Evolutionary conservation across 2,113 vertebrate species (phyloP), one percentile per base, ranked within the genome.

Genomic region (Eolophus roseicapilla): DNA sequence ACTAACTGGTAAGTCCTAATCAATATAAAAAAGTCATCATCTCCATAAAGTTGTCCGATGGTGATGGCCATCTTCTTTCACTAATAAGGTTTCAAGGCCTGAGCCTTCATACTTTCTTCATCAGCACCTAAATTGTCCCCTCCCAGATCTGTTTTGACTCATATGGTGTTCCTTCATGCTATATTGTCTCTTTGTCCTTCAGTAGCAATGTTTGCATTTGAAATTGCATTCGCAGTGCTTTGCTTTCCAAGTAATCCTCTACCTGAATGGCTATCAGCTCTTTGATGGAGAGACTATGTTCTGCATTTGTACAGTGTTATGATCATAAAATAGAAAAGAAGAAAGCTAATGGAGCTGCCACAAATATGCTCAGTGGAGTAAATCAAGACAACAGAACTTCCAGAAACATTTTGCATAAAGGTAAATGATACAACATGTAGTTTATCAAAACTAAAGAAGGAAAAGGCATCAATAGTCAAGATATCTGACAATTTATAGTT

Each of bases 11-110:
- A 65, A 13, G 3, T 49, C 18, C 31, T 70, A 41, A 60, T 47
- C 11, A 24, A 14, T 39, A 60, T 21, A 1, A 55, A 33, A 47
- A 37, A 55, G 2, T 47, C 21, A 24, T 37, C 5, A 46, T 27
- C 24, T 39, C 39, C 39, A 39, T 10, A 39, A 39, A 39, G 39
- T 10, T 39, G 1, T 24, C 29, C 0, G 0, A 18, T 57, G 11
- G 2, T 47, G 20, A 60, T 2, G 7, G 3, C 6, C 44, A 55
- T 68, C 6, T 92, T 9, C 71, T 23, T 64, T 82, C 14, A 33
- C 11, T 57, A 78, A 37, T 8, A 65, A 67, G 2, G 2, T 69
- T 84, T 84, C 44, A 88, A 68, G 17, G 39, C 20, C 13, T 39
- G 13, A 65, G 9, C 11, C 33, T 43, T 80, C 35, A 15, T 35